A percentile compares a stretch with the other conserved stretches of the same genome.
These are phyloP conservation scores for Hemicrepidius hirtus DNA, from an alignment of 2,888 invertebrate species.

Conservation along the genomic window DNA sequence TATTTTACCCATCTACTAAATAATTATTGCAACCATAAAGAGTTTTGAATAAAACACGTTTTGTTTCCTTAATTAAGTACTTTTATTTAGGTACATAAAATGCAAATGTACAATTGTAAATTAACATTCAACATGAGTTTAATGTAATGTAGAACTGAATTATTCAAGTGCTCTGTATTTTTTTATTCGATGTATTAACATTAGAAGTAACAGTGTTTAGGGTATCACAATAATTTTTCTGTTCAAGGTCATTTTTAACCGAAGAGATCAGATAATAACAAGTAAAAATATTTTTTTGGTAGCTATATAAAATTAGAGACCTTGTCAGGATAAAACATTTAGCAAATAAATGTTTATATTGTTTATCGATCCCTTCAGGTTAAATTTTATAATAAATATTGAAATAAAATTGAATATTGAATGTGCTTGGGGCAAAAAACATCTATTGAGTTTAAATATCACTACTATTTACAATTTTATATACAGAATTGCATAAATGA, in stretches of 20 bases:
- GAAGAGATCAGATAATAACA: background rate
- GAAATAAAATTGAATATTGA: constrained; percentile 19
- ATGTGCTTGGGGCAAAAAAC: constrained; percentile 24
- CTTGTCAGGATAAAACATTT: too few relatives aligned
- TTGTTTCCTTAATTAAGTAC: constrained; percentile 42
- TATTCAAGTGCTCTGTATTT: constrained; percentile 36
- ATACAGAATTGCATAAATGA: constrained; percentile 43
- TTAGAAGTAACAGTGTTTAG: constrained; percentile 37
- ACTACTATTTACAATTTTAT: constrained; percentile 49
- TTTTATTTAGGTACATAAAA: constrained; percentile 47
- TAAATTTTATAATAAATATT: constrained; percentile 7
- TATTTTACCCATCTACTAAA: background rate
- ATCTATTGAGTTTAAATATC: constrained; percentile 41
- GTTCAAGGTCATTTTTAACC: constrained; percentile 1
- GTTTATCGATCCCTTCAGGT: background rate
- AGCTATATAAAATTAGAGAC: too few relatives aligned
- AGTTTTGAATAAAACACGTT: constrained; percentile 26
- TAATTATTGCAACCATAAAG: background rate
- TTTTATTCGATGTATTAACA: constrained; percentile 44
- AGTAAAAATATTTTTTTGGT: too few relatives aligned
- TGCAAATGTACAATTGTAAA: constrained; percentile 41
- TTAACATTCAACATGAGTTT: constrained; percentile 27
- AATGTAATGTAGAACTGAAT: constrained; percentile 23
- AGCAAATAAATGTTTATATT: too few relatives aligned
- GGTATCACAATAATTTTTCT: constrained; percentile 38